Evolutionary conservation across 1,140 invertebrate species (phyloP).

Genomic region (Drosophila tani): DNA sequence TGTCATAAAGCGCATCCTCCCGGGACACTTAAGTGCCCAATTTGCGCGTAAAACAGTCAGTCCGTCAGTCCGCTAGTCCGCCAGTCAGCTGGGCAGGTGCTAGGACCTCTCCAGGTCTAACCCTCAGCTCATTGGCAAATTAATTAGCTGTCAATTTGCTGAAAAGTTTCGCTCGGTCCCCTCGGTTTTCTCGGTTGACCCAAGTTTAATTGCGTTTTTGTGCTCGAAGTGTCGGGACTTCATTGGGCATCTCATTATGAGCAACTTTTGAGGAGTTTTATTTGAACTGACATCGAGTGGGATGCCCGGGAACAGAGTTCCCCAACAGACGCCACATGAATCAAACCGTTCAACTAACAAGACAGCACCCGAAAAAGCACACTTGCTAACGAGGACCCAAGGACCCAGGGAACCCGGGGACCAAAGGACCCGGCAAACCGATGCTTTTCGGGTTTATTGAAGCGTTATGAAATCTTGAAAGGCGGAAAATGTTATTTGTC

Average conservation of each 20-base stretch:
- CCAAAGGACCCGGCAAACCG: conserved; percentile 11
- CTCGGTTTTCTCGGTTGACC: conserved; percentile 14
- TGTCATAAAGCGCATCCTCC: conserved; percentile 68
- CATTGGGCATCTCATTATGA: conserved; percentile 46
- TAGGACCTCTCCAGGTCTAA: conserved; percentile 10
- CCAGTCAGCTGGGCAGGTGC: conserved; percentile 31
- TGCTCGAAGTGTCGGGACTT: conserved; percentile 45
- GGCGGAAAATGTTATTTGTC: conserved; percentile 60
- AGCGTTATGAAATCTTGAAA: conserved; percentile 60
- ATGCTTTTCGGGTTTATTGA: conserved; percentile 50
- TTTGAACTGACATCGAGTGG: conserved; percentile 46
- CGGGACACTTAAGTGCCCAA: conserved; percentile 53
- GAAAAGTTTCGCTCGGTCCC: conserved; percentile 51
- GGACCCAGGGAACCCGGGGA: conserved; percentile 9
- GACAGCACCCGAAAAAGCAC: conserved; percentile 32
- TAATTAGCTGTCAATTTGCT: conserved; percentile 74
- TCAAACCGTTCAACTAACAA: conserved; percentile 62
- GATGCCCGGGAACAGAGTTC: not conserved
- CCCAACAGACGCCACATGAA: conserved; percentile 49
- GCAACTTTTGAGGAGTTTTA: conserved; percentile 49
- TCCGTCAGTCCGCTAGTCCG: conserved; percentile 5
- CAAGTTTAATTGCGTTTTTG: conserved; percentile 69
- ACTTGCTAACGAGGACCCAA: conserved; percentile 53
- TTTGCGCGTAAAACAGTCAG: conserved; percentile 41
- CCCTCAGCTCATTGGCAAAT: conserved; percentile 67